Conservation (phyloP, 2,888 invertebrate genomes). For the Tupiocoris notatus region DNA sequence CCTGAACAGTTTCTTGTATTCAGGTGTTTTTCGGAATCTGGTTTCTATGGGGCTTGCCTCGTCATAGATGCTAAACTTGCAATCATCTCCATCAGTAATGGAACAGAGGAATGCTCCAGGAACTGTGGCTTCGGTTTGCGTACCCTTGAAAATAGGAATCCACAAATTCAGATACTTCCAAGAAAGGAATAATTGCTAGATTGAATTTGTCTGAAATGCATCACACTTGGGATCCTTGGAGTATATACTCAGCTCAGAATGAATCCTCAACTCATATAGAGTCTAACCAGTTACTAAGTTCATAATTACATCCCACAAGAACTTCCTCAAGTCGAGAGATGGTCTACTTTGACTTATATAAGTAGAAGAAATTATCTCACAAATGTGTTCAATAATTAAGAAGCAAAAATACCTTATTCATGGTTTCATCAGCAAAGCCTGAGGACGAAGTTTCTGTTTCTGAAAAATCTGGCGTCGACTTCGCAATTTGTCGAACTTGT, state of each 20-base stretch:
- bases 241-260: too few relatives aligned
- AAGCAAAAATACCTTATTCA: constrained; percentile 68
- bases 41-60: constrained; percentile 77
- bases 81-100: constrained; percentile 81
- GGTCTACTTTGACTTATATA: too few relatives aligned
- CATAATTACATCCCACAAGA: too few relatives aligned
- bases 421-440: constrained; percentile 79
- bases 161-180: too few relatives aligned
- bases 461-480: constrained; percentile 71
- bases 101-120: constrained; percentile 77
- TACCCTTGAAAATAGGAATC: constrained; percentile 57
- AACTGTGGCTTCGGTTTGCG: constrained; percentile 74
- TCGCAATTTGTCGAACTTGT: constrained; percentile 10
- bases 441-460: constrained; percentile 84
- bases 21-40: constrained; percentile 74
- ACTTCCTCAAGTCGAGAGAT: too few relatives aligned
- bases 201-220: too few relatives aligned
- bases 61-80: constrained; percentile 81
- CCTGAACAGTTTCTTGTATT: constrained; percentile 75
- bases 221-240: too few relatives aligned
- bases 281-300: too few relatives aligned
- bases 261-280: too few relatives aligned
- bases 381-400: too few relatives aligned
- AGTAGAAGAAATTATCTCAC: too few relatives aligned
- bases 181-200: too few relatives aligned